A percentile compares a stretch with the other conserved stretches of the same genome.
phyloP scores from a whole-genome alignment of 2,113 vertebrate genomes.

The Felis catus region F.catus_Fca126_mat1.0 CM031423.1:22125501-22126000 shows the following conservation, averaged over 20 bases:
- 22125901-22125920: neutral
- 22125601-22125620: neutral
- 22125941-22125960: neutral
- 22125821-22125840: neutral
- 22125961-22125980: neutral
- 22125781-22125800: neutral
- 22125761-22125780: neutral
- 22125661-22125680: neutral
- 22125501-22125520: neutral
- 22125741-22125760: neutral
- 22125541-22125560: constrained; percentile 29
- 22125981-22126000: neutral
- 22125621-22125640: neutral
- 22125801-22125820: neutral
- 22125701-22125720: neutral
- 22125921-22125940: neutral
- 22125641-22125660: neutral
- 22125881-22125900: neutral
- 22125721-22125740: neutral
- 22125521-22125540: neutral
- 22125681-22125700: neutral
- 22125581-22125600: neutral
- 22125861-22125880: neutral
- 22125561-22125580: neutral
- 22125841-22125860: neutral